These are phyloP conservation scores for Mus musculus DNA, from an alignment of 2,113 vertebrate species.

Conservation along the genomic window DNA sequence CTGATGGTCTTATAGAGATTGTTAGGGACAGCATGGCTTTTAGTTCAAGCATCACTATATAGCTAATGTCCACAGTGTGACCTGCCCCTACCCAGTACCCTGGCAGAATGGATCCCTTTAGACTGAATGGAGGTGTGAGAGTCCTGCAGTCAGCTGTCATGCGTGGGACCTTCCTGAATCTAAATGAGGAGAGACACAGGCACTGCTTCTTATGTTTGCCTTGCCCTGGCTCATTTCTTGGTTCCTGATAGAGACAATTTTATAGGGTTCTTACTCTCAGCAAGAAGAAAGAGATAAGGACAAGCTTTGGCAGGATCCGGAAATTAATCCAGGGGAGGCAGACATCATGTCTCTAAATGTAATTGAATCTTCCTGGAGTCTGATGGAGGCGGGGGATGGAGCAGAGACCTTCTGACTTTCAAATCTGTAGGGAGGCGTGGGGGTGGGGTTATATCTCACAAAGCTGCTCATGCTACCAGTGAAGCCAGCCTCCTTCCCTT, in stretches of 20 bases:
- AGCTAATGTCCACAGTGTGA: neutral
- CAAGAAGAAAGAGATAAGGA: conserved; percentile 80
- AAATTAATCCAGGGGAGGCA: conserved; percentile 83
- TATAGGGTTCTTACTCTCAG: conserved; percentile 78
- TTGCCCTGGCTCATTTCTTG: conserved; percentile 24
- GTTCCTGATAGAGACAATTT: conserved; percentile 50
- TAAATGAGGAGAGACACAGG: neutral
- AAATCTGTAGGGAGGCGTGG: neutral
- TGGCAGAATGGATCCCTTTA: neutral
- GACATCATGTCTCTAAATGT: conserved; percentile 81
- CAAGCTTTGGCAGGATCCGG: conserved; percentile 79
- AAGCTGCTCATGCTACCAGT: neutral
- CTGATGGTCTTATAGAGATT: neutral
- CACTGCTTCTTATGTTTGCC: neutral
- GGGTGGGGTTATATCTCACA: neutral
- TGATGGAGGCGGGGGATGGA: conserved; percentile 45
- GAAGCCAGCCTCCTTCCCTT: neutral
- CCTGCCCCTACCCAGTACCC: neutral
- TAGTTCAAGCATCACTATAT: neutral
- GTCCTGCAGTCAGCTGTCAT: neutral
- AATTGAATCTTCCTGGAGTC: conserved; percentile 82
- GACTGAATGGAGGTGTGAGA: neutral
- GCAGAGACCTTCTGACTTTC: conserved; percentile 76
- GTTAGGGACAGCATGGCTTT: neutral
- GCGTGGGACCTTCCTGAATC: neutral